A percentile compares a stretch with the other conserved stretches of the same genome.
Conservation (phyloP, 2,888 invertebrate genomes). For the Oscheius onirici region DNA sequence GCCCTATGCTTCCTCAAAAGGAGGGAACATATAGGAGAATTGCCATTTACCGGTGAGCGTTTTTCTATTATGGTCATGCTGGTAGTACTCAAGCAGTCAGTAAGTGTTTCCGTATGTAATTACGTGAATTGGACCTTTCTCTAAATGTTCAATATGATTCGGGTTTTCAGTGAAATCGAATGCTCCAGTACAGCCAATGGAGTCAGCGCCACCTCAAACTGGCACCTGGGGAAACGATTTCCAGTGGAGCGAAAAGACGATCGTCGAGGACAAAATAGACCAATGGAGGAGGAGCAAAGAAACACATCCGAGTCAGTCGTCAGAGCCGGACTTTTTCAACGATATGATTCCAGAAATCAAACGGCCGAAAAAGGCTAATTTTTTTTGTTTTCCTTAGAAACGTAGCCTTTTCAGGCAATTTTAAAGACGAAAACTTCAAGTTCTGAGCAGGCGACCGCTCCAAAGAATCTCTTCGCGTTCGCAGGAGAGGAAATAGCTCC, state of each 20-base stretch:
- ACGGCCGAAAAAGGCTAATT: conserved; percentile 57
- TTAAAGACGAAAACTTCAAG: conserved; percentile 38
- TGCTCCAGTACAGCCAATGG: not conserved
- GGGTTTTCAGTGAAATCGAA: not conserved
- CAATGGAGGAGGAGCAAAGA: conserved; percentile 54
- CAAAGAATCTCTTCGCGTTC: conserved; percentile 53
- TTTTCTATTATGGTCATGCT: too few species aligned
- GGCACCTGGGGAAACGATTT: conserved; percentile 51
- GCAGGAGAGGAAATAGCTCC: conserved; percentile 26
- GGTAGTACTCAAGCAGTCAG: too few species aligned
- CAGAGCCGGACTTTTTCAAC: conserved; percentile 62
- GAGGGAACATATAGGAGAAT: conserved; percentile 56
- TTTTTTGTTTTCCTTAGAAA: not conserved
- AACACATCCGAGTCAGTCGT: conserved; percentile 27
- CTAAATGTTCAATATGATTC: too few species aligned
- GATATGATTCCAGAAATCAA: conserved; percentile 66
- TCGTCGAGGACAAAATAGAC: conserved; percentile 64
- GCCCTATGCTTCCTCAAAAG: conserved; percentile 40
- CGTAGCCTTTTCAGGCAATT: conserved; percentile 38
- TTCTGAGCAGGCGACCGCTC: not conserved
- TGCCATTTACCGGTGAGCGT: conserved; percentile 45
- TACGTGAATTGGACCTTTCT: too few species aligned
- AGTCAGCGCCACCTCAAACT: conserved; percentile 26
- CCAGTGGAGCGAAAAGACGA: conserved; percentile 54
- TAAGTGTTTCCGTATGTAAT: too few species aligned